Evolutionary conservation across 2,888 invertebrate genomes (phyloP), one percentile per base, ranked within the genome.

Genomic region (Perizoma flavofasciatum): DNA sequence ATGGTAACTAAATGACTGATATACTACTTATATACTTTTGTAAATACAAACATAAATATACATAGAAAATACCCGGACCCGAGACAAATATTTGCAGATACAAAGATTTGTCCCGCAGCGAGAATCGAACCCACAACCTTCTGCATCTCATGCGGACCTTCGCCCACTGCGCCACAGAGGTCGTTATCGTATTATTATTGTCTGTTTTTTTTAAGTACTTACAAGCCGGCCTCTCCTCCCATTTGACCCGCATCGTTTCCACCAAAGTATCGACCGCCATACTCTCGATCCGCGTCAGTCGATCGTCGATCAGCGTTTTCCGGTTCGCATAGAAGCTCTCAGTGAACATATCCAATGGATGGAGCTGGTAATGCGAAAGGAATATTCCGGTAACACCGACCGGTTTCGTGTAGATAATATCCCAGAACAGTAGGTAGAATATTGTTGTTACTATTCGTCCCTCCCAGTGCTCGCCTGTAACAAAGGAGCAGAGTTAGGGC

Each of bases 371-470:
- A 4, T 86, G 84, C 0, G 93, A 93, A 46, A 96, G 87, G 82
- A 96, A 97, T 8, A 94, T 89, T 61, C 96, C 95, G 0, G 62
- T 62, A 0, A 79, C 74, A 6, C 76, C 77, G 0, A 92, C 87
- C 0, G 88, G 85, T 51, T 91, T 89, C 9, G 95, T 85, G 65
- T 92, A 89, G 49, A 98, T 94, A 4, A 96, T 94, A 68, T 97
- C 95, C 97, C 97, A 97, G 82, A 97, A 96, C 6, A 96, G 83
- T 0, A 96, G 83, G 41, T 90, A 91, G 81, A 95, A 95, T 57
- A 96, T 79, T 0, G 94, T 93, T 4, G 89, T 88, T 5, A 95
- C 89, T 10, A 95, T 91, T 0, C 93, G 85, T 2, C 96, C 95
- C 81, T 97, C 96, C 75, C 95, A 95, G 79, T 96, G 96, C n/a